Percentiles rank a stretch among this genome's conserved stretches.
phyloP scores from a whole-genome alignment of 2,797 vertebrate species.

The Taeniopygia guttata region DNA sequence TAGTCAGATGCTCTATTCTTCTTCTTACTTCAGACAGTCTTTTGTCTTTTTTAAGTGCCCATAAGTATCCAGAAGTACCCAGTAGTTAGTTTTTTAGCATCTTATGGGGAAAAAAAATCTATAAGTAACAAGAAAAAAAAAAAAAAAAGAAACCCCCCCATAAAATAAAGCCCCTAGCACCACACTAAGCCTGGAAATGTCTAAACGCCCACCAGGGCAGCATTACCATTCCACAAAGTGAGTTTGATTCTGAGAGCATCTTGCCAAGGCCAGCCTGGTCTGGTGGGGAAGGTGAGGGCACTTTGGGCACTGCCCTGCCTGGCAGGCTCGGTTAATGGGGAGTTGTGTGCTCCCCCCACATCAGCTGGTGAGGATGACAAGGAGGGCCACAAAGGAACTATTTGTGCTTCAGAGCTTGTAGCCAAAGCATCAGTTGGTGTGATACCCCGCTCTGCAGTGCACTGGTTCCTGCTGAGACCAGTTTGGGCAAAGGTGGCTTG shows the following conservation, averaged over 20 bases:
- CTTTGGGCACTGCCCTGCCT: neutral
- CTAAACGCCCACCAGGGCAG: neutral
- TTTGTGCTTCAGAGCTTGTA: neutral
- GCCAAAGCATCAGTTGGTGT: neutral
- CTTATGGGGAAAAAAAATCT: neutral
- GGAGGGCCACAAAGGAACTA: neutral
- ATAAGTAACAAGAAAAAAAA: neutral
- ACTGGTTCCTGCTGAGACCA: neutral
- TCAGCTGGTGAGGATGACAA: neutral
- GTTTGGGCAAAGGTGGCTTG: neutral
- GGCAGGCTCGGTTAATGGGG: neutral
- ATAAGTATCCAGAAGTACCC: neutral
- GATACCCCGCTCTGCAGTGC: neutral
- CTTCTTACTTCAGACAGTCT: neutral
- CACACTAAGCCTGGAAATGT: neutral
- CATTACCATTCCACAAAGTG: neutral
- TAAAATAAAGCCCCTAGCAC: no score
- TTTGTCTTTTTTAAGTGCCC: neutral
- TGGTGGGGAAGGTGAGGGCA: neutral
- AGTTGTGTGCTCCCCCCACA: accelerated
- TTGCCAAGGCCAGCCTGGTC: neutral
- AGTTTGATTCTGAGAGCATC: neutral
- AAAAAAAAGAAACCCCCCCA: neutral
- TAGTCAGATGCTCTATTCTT: neutral
- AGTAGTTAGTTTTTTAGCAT: neutral